Base-by-base conservation (phyloP, 2,113 vertebrate species). In the Hypocryptadius cinnamomeus region DNA sequence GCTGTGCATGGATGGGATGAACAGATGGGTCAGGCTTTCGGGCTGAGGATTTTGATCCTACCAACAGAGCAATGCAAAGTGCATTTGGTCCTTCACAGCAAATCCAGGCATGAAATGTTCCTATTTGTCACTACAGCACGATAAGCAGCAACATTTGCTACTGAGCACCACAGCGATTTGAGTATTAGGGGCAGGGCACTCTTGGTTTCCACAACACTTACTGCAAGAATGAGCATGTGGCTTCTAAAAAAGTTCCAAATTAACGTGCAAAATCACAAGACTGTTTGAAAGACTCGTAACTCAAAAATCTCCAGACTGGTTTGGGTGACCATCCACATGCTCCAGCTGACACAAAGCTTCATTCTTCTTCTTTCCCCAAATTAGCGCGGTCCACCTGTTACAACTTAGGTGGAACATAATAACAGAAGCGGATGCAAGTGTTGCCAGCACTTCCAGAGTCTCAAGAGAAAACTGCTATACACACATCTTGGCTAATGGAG, bases 381-480 rank as follows among this genome's bases (percentile, higher is more conserved):
- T 81, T 39, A 53, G 37, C 47, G 57, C 0, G 1, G 73, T 22
- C 33, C 59, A 45, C 21, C 27, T 76, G 10, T 48, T 79, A 44
- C 0, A 2, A 51, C 22, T 61, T 65, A n/a, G 50, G 53, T 28
- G 66, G 84, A 61, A 64, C 3, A 5, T 42, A 54, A 7, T 33
- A 68, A 82, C 0, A 1, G 83, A 65, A 66, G 45, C 0, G 0
- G 48, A 53, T 44, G 3, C 12, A 66, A 66, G 44, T 8, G 18
- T 12, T 42, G 57, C 77, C 70, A 87, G 25, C 37, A 23, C 23
- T 35, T 82, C 23, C 60, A 42, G 72, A 85, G 2, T 0, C 18
- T 35, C n/a, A 17, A 33, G 64, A 51, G 64, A 66, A 71, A 53
- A 45, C 4, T 0, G 2, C 12, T 56, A 15, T 9, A 40, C 5